Conservation (phyloP, 2,888 invertebrate genomes). For the Ornithoptera priamus region DNA sequence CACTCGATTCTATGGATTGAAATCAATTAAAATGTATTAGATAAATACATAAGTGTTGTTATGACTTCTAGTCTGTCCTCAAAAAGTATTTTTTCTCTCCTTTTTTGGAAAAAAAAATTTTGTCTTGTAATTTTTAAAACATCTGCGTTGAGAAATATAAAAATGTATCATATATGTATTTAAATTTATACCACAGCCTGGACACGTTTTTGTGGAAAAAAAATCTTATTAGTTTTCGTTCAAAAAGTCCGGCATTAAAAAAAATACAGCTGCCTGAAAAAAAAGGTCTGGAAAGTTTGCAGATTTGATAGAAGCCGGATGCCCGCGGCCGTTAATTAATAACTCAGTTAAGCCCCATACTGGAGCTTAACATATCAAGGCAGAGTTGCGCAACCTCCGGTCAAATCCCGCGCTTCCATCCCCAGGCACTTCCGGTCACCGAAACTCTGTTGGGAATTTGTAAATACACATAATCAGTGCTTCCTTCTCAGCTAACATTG, state of each 20-base stretch:
- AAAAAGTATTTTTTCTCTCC: too few relatives aligned
- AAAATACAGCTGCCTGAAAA: conserved; percentile 10
- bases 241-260: conserved; percentile 16
- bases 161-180: too few relatives aligned
- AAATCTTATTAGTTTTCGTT: not conserved
- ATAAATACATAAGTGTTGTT: too few relatives aligned
- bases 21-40: too few relatives aligned
- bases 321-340: conserved; percentile 71
- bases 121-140: too few relatives aligned
- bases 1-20: too few relatives aligned
- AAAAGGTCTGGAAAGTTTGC: conserved; percentile 27
- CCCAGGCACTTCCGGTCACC: conserved; percentile 70
- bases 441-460: conserved; percentile 56
- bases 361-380: conserved; percentile 70
- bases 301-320: conserved; percentile 56
- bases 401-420: conserved; percentile 67
- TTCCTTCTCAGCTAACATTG: not conserved
- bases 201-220: not conserved
- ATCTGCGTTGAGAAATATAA: too few relatives aligned
- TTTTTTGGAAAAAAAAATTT: too few relatives aligned
- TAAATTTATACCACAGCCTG: too few relatives aligned
- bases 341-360: conserved; percentile 67
- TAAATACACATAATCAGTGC: conserved; percentile 15
- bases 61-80: too few relatives aligned
- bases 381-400: conserved; percentile 69